phyloP scores from a whole-genome alignment of 2,888 invertebrate species.

The Bruchidius siliquastri region DNA sequence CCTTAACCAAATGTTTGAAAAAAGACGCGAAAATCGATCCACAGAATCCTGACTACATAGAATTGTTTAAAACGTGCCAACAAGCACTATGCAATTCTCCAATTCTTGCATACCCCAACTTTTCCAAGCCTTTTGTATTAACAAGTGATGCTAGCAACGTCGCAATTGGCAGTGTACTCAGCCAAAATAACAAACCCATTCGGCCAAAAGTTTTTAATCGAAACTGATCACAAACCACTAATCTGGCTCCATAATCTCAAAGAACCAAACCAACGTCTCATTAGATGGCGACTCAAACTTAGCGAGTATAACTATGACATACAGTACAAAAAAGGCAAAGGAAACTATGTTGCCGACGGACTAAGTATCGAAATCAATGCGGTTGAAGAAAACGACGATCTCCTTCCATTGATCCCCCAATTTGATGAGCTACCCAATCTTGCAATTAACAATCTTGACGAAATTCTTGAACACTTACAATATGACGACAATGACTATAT shows the following conservation, averaged over 20 bases:
- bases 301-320: constrained; percentile 37
- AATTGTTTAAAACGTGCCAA: constrained; percentile 5
- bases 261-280: constrained; percentile 30
- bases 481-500: too few relatives aligned
- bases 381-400: not conserved
- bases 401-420: not conserved
- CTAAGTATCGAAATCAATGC: constrained; percentile 7
- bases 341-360: constrained; percentile 34
- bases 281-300: constrained; percentile 33
- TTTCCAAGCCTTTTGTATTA: constrained; percentile 22
- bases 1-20: too few relatives aligned
- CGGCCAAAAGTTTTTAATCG: constrained; percentile 30
- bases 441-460: too few relatives aligned
- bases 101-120: constrained; percentile 10
- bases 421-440: too few relatives aligned
- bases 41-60: constrained; percentile 4
- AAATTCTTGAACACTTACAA: too few relatives aligned
- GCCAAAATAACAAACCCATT: constrained; percentile 20
- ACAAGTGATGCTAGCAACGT: constrained; percentile 35
- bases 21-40: constrained; percentile 9
- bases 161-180: constrained; percentile 31
- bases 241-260: constrained; percentile 32
- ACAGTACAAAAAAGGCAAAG: constrained; percentile 30
- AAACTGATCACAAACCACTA: constrained; percentile 36
- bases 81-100: not conserved